A percentile compares a stretch with the other conserved stretches of the same genome.
Evolutionary conservation across 2,888 invertebrate species (phyloP).

Genomic region (Blastobasis lacticolella): DNA sequence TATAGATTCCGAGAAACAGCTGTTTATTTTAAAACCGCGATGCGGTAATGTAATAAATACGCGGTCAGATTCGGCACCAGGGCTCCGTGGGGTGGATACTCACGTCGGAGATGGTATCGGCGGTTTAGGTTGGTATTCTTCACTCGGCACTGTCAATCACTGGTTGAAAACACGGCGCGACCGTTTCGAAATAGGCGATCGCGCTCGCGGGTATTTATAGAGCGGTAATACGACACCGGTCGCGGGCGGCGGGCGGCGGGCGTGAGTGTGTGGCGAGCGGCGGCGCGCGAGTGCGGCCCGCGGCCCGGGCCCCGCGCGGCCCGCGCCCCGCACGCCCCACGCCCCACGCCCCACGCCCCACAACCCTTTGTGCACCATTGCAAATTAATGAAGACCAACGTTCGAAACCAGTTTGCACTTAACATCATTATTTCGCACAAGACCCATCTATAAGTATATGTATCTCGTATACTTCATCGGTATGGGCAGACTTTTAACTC

Average conservation of each 20-base stretch:
- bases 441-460: neutral
- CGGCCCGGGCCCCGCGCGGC: slow-evolving; percentile 11
- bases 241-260: slow-evolving; percentile 59
- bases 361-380: slow-evolving; percentile 7
- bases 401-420: slow-evolving; percentile 1
- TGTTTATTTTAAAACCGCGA: slow-evolving; percentile 65
- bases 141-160: slow-evolving; percentile 73
- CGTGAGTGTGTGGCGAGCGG: slow-evolving; percentile 48
- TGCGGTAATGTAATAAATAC: slow-evolving; percentile 44
- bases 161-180: slow-evolving; percentile 69
- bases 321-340: slow-evolving; percentile 11
- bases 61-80: slow-evolving; percentile 17
- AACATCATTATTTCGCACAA: neutral
- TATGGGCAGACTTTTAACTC: neutral
- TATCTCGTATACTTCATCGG: neutral
- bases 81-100: slow-evolving; percentile 40
- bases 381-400: too few species aligned
- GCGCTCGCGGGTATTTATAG: slow-evolving; percentile 70
- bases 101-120: slow-evolving; percentile 44
- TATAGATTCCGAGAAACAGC: slow-evolving; percentile 61
- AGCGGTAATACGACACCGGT: slow-evolving; percentile 71
- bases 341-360: slow-evolving; percentile 13
- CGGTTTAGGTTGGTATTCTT: slow-evolving; percentile 48
- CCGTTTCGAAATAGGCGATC: slow-evolving; percentile 71
- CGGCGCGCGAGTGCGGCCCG: slow-evolving; percentile 55